A percentile compares a stretch with the other conserved stretches of the same genome.
These are phyloP conservation scores for Melanotaenia nigrans DNA, from an alignment of 2,797 vertebrate genomes.

Conservation along the genomic window DNA sequence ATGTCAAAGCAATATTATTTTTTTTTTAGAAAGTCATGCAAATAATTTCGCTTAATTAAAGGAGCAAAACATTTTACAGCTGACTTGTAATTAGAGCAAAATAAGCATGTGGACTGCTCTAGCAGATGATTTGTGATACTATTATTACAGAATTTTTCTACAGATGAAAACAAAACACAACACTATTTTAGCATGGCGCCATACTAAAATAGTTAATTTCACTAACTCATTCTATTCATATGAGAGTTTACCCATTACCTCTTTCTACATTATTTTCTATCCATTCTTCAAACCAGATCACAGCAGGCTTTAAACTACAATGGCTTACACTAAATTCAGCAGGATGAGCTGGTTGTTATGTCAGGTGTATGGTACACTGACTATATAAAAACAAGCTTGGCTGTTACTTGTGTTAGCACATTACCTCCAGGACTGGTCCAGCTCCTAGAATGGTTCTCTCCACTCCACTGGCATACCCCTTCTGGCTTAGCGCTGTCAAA, in stretches of 20 bases:
- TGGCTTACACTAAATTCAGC: not conserved
- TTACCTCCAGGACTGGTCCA: conserved; percentile 97
- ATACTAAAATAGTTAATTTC: not conserved
- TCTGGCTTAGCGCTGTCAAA: conserved; percentile 96
- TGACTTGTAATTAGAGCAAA: not conserved
- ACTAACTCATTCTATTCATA: not conserved
- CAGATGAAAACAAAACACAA: not conserved
- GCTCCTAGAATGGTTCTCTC: conserved; percentile 98
- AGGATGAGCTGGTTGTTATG: not conserved
- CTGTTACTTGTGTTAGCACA: conserved; percentile 13
- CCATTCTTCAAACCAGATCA: not conserved
- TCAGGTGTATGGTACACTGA: not conserved
- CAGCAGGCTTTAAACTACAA: not conserved
- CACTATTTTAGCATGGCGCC: not conserved
- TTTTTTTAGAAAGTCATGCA: conserved; percentile 16
- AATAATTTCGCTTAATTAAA: conserved; percentile 20
- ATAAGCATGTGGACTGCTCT: not conserved
- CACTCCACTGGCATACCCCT: conserved; percentile 96
- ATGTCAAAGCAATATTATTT: conserved; percentile 15
- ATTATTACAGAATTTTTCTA: not conserved
- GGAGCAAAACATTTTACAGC: conserved; percentile 4
- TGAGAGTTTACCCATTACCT: not conserved
- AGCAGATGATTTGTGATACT: not conserved
- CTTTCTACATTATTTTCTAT: not conserved
- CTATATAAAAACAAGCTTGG: not conserved